A percentile compares a stretch with the other conserved stretches of the same genome.
Conservation (phyloP, 2,888 invertebrate genomes). For the Erannis defoliaria region DNA sequence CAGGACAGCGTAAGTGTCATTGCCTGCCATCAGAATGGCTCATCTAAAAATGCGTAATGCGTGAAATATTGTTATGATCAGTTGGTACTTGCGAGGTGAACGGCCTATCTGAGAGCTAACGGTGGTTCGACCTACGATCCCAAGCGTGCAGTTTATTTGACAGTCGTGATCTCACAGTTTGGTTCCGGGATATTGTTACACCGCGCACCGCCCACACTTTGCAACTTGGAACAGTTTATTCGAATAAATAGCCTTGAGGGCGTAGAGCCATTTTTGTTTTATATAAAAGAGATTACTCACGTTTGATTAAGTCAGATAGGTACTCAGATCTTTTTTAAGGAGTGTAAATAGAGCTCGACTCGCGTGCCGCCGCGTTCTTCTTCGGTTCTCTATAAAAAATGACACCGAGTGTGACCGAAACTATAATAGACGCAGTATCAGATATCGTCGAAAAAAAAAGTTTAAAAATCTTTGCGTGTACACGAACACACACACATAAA, state of each 20-base stretch:
- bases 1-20: background rate
- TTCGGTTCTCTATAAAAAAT: too few relatives aligned
- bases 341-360: too few relatives aligned
- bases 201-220: background rate
- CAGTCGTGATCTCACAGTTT: slow-evolving; percentile 53
- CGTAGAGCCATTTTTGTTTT: too few relatives aligned
- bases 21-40: background rate
- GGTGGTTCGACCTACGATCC: slow-evolving; percentile 63
- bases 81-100: slow-evolving; percentile 54
- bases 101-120: slow-evolving; percentile 58
- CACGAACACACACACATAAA: too few relatives aligned
- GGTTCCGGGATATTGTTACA: slow-evolving; percentile 38
- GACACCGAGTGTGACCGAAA: too few relatives aligned
- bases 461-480: too few relatives aligned
- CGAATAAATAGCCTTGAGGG: background rate
- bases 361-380: too few relatives aligned
- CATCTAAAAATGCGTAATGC: background rate
- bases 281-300: too few relatives aligned
- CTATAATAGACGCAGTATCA: too few relatives aligned
- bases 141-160: slow-evolving; percentile 49
- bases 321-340: too few relatives aligned
- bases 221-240: background rate
- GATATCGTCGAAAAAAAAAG: too few relatives aligned
- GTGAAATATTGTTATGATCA: background rate
- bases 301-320: too few relatives aligned